These are phyloP conservation scores for Platycercus adscitus DNA, from an alignment of 2,113 vertebrate species.

Conservation along the genomic window DNA sequence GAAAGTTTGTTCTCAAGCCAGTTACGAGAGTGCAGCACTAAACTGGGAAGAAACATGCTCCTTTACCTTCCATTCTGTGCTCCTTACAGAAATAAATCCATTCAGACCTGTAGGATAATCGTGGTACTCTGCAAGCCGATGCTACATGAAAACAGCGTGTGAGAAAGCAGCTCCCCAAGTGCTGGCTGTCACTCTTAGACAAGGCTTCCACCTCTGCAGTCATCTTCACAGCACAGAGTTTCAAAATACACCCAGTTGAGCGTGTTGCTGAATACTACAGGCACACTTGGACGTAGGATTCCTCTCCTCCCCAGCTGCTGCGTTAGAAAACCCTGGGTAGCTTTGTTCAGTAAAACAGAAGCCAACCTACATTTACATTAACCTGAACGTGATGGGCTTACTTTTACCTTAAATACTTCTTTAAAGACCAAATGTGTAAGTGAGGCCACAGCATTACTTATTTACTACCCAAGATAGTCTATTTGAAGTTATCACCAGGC, in stretches of 20 bases:
- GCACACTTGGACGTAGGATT: not conserved
- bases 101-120: not conserved
- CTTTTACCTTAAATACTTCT: not conserved
- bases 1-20: not conserved
- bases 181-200: not conserved
- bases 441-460: not conserved
- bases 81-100: not conserved
- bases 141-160: not conserved
- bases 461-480: not conserved
- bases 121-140: not conserved
- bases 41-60: not conserved
- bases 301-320: not conserved
- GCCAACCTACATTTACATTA: not conserved
- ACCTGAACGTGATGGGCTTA: not conserved
- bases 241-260: not conserved
- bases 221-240: not conserved
- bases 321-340: not conserved
- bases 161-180: not conserved
- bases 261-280: not conserved
- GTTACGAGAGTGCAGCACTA: not conserved
- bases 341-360: not conserved
- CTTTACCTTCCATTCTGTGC: not conserved
- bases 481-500: not conserved
- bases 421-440: not conserved
- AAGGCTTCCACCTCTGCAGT: slow-evolving; percentile 27